Evolutionary conservation across 1,140 invertebrate species (phyloP), one percentile per base, ranked within the genome.

Genomic region (Ceratitis capitata): DNA sequence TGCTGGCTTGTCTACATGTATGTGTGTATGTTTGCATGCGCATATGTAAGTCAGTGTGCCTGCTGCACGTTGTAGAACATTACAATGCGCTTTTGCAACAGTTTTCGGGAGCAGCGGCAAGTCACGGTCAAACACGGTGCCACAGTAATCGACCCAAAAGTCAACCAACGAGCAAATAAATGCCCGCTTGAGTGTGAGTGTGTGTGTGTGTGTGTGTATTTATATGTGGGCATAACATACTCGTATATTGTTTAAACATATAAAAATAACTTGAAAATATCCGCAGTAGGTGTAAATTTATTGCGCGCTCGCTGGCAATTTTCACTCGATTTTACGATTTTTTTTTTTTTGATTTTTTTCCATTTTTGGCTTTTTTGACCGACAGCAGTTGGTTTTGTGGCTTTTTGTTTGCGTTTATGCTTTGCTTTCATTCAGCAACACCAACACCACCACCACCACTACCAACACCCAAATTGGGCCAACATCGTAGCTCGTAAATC

Each of bases 91-190:
- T 78, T 9, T 45, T 78, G 69, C 69, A 45, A 45, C 39, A 78
- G 45, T 26, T 45, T 78, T 45, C 39, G 61, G 61, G 39, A 16
- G 69, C 39, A 35, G 61, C 61, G 39, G 35, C 69, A 78, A 78
- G 69, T 78, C 69, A 78, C 23, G 69, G 69, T 78, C 69, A 78
- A 78, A 78, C 23, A 78, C 23, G 42, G 42, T 78, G 69, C 69
- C 69, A 78, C 69, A 78, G 39, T 78, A 78, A 78, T 78, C 35
- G 69, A 78, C 69, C 69, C 39, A 14, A 78, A 78, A 78, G 69
- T 78, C 35, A n/a, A 78, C 35, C 69, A 78, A 78, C 35, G 42
- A 78, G 16, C 35, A 69, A 69, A 69, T 32, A 69, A 14, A 39
- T 42, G 9, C 10, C 16, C 32, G 19, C 12, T 2, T 35, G 29